A percentile compares a stretch with the other conserved stretches of the same genome.
Evolutionary conservation across 2,797 vertebrate species (phyloP).

Genomic region (Anabacerthia variegaticeps): DNA sequence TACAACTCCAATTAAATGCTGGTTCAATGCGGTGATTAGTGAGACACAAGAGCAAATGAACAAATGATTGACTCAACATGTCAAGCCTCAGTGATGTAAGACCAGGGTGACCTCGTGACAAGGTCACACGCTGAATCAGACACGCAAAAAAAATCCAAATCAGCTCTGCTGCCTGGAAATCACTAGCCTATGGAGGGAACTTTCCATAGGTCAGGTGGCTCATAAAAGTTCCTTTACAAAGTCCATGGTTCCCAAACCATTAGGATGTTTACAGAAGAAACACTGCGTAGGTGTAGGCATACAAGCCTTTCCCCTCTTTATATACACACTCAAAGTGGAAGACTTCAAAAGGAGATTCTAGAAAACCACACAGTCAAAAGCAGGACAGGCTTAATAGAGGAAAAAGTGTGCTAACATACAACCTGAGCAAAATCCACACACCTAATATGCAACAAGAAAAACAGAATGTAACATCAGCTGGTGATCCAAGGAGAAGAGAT

Average conservation of each 20-base stretch:
- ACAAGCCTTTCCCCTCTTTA: neutral
- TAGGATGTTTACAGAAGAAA: neutral
- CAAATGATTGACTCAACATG: neutral
- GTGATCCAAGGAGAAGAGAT: neutral
- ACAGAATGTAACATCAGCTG: neutral
- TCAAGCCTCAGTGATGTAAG: neutral
- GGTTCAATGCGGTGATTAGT: rapidly evolving
- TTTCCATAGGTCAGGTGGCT: neutral
- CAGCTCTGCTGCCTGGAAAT: neutral
- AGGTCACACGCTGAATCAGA: neutral
- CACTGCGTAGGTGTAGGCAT: neutral
- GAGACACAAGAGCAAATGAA: neutral
- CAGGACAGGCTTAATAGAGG: neutral
- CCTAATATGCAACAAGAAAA: neutral
- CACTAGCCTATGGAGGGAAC: neutral
- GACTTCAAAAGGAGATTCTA: neutral
- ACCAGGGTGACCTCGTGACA: neutral
- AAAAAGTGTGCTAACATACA: neutral
- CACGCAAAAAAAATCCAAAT: neutral
- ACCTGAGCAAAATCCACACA: neutral
- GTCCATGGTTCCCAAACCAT: neutral
- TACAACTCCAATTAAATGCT: neutral
- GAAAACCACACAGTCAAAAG: neutral
- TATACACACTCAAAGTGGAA: neutral
- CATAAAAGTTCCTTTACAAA: neutral